Conservation (phyloP, 2,797 vertebrate species). For the Chaetodon trifasciatus region DNA sequence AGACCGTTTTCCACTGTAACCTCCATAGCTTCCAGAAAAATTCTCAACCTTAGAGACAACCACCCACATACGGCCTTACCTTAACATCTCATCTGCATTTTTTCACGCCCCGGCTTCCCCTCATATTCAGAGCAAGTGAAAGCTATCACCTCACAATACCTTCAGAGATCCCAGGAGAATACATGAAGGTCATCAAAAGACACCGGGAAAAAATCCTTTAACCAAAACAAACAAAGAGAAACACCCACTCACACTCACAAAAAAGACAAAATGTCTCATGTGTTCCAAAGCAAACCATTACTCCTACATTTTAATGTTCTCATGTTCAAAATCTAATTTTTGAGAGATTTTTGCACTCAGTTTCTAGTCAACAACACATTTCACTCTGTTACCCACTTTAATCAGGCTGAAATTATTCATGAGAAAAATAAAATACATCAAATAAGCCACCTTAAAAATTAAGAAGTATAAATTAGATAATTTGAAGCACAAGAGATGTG, state of each 20-base stretch:
- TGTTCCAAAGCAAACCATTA: not conserved
- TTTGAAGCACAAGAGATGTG: not conserved
- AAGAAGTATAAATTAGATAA: too few species aligned
- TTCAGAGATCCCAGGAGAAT: conserved; percentile 25
- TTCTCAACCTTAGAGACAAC: conserved; percentile 50
- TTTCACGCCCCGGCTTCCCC: conserved; percentile 13
- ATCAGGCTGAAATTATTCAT: conserved; percentile 9
- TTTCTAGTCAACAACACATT: conserved; percentile 14
- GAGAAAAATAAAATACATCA: conserved; percentile 3
- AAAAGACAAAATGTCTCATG: not conserved
- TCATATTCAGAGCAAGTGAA: conserved; percentile 7
- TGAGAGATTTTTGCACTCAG: not conserved
- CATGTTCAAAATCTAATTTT: not conserved
- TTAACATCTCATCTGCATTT: conserved; percentile 55
- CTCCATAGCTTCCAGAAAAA: conserved; percentile 56
- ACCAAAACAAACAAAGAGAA: conserved; percentile 15
- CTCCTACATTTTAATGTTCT: conserved; percentile 1
- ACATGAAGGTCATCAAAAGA: conserved; percentile 40
- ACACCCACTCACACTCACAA: conserved; percentile 27
- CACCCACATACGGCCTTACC: conserved; percentile 60
- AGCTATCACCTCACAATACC: conserved; percentile 43
- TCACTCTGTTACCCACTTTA: not conserved
- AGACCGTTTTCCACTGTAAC: conserved; percentile 26
- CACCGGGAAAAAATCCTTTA: conserved; percentile 50
- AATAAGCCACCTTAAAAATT: not conserved